These are phyloP conservation scores for Zygothrica quintamaculata DNA, from an alignment of 2,888 invertebrate genomes.

Conservation along the genomic window DNA sequence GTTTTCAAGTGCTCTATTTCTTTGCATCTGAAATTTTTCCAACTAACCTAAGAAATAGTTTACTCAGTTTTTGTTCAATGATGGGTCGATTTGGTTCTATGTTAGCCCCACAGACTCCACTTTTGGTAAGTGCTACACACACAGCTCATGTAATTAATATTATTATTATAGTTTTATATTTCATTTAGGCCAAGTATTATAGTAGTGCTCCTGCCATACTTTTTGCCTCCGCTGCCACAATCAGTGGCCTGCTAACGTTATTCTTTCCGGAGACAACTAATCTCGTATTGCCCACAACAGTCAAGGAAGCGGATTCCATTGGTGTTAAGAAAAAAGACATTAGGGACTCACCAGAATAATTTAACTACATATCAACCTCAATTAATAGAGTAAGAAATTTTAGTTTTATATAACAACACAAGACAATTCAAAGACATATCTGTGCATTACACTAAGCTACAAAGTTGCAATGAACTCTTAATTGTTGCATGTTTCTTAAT, in stretches of 20 bases:
- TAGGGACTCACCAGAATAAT: conserved; percentile 41
- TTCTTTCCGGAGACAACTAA: conserved; percentile 88
- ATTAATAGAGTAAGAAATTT: conserved; percentile 8
- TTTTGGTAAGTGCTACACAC: conserved; percentile 83
- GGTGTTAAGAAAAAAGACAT: conserved; percentile 66
- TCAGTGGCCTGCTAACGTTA: conserved; percentile 86
- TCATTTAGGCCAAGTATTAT: conserved; percentile 80
- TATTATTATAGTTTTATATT: not conserved
- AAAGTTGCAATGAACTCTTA: no score
- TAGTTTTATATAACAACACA: conserved; percentile 29
- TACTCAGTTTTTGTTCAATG: conserved; percentile 89
- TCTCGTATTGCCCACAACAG: conserved; percentile 87
- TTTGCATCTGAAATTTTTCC: conserved; percentile 90
- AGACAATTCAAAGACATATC: conserved; percentile 59
- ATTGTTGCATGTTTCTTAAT: no score
- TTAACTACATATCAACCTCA: conserved; percentile 17
- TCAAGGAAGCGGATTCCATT: conserved; percentile 86
- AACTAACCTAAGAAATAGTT: conserved; percentile 88
- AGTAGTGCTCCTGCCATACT: conserved; percentile 86
- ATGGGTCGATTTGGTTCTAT: conserved; percentile 89
- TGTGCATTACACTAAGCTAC: conserved; percentile 26
- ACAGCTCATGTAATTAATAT: no score
- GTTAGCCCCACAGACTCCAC: conserved; percentile 89
- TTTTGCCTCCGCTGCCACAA: conserved; percentile 86
- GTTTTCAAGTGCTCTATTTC: conserved; percentile 89